Evolutionary conservation across 2,888 invertebrate genomes (phyloP), one percentile per base, ranked within the genome.

Genomic region (Podotricha telesiphe): DNA sequence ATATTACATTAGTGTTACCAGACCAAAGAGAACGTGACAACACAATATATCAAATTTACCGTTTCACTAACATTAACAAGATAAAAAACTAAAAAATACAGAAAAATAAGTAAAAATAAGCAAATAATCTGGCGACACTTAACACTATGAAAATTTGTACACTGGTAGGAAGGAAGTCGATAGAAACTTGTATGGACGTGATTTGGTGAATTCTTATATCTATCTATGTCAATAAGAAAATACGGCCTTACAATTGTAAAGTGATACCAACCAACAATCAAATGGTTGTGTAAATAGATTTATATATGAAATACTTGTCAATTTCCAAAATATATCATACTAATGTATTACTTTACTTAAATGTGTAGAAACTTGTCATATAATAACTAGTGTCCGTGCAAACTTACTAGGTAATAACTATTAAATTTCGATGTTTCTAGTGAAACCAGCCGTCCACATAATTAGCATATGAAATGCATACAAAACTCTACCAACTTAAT

Each of bases 401-500:
- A 34, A 40, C 59, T 45, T 17, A 19, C 20, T 71, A 75, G 67
- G 70, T 78, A 82, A 84, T 80, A 84, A 82, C 82, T 83, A 77
- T 75, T 59, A 80, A 83, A 63, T 70, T 70, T 62, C 22, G 22
- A 66, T 17, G 68, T 72, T 64, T 68, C 71, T 77, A 80, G 78
- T 75, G 75, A 71, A 80, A 77, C 79, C 78, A 74, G 77, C 58
- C 67, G 69, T 72, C 71, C 67, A 81, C 79, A 75, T 80, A 83
- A 82, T 45, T 55, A 37, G n/a, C 34, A 55, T 34, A 83, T 85
- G 81, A 87, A 86, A 86, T 78, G 84, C 76, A 80, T 86, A 84
- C 80, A 88, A 89, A 80, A 79, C 55, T 82, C 82, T 86, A 86
- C 79, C 80, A 88, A 86, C 84, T 82, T 83, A 84, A 63, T 63